A percentile compares a stretch with the other conserved stretches of the same genome.
These are phyloP conservation scores for Sebastes matsubarae DNA, from an alignment of 2,797 vertebrate species.

Conservation along the genomic window DNA sequence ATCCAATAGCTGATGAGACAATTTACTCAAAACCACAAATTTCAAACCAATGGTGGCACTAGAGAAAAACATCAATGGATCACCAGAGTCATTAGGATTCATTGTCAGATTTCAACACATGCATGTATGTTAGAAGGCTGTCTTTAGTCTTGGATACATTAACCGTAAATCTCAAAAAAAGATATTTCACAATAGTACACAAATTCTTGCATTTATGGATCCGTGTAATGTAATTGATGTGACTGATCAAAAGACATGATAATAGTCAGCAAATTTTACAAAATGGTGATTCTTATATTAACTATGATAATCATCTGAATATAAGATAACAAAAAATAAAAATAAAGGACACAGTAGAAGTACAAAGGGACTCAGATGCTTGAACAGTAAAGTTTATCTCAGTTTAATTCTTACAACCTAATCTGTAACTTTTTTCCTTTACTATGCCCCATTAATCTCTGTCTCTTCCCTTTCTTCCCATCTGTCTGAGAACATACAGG, in stretches of 20 bases:
- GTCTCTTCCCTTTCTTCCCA: background rate
- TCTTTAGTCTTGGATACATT: background rate
- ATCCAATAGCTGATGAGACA: background rate
- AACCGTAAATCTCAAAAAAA: background rate
- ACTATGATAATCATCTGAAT: background rate
- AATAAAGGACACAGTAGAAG: background rate
- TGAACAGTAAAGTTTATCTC: background rate
- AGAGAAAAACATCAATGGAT: accelerated
- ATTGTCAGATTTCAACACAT: background rate
- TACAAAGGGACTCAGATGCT: background rate
- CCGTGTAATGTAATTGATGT: background rate
- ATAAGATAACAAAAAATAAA: background rate
- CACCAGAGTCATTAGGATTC: background rate
- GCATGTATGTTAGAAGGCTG: background rate
- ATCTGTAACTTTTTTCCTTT: background rate
- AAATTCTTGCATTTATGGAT: background rate
- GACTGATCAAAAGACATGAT: background rate
- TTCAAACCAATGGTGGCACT: background rate
- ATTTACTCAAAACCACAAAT: background rate
- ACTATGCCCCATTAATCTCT: background rate
- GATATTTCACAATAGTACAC: background rate
- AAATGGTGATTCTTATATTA: background rate
- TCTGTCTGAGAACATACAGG: constrained; percentile 19
- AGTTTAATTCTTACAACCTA: background rate
- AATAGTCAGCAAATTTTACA: background rate